Evolutionary conservation across 2,113 vertebrate species (phyloP).

Genomic region (Rutilus rutilus): DNA sequence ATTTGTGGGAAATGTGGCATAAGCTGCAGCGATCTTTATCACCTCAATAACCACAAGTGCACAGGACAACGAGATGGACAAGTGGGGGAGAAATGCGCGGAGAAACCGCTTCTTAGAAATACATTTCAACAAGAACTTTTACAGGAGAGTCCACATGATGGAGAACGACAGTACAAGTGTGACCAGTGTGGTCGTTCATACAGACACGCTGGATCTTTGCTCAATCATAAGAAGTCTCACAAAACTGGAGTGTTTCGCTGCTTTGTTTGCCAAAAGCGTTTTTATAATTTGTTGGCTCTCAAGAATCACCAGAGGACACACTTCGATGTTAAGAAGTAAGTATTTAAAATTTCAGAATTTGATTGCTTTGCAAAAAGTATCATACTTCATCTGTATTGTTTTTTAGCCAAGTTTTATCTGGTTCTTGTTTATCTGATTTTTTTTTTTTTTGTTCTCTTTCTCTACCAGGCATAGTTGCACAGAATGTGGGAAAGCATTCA

Average conservation of each 20-base stretch:
- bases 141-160: conserved; percentile 38
- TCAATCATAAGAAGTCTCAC: conserved; percentile 91
- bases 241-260: conserved; percentile 87
- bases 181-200: conserved; percentile 88
- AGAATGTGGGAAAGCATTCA: conserved; percentile 86
- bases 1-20: conserved; percentile 73
- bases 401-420: not conserved
- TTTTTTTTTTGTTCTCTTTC: conserved; percentile 2
- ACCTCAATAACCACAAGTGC: conserved; percentile 71
- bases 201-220: conserved; percentile 85
- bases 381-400: not conserved
- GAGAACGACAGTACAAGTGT: conserved; percentile 79
- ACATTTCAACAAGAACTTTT: conserved; percentile 35
- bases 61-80: conserved; percentile 49
- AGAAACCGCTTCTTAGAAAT: conserved; percentile 49
- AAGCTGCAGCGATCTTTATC: conserved; percentile 67
- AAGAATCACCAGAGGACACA: conserved; percentile 90
- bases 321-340: conserved; percentile 85
- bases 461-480: conserved; percentile 71
- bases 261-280: conserved; percentile 86
- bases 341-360: not conserved
- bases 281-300: conserved; percentile 89
- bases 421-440: not conserved
- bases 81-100: conserved; percentile 43
- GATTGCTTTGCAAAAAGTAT: not conserved